Conservation (phyloP, 64 coral and sea anemone genomes). For the Montipora sp. region DNA sequence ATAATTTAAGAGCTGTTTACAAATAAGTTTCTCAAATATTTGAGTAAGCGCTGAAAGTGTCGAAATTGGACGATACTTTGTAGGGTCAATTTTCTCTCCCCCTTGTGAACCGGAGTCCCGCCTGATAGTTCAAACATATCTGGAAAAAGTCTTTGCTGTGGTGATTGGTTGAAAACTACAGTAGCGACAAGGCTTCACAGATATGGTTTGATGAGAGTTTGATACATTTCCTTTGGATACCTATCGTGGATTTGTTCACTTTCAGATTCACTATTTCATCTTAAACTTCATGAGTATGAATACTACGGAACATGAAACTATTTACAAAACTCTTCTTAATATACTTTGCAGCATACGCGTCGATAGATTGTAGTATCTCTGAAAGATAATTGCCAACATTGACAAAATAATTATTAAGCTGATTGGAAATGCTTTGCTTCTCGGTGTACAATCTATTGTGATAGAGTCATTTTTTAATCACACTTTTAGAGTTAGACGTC, state of each 20-base stretch:
- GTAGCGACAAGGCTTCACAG: not conserved
- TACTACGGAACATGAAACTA: conserved; percentile 63
- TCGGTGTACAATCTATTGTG: conserved; percentile 35
- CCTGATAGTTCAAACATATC: conserved; percentile 37
- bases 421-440: not conserved
- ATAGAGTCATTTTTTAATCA: not conserved
- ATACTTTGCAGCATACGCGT: conserved; percentile 1
- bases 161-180: conserved; percentile 12
- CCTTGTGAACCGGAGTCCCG: conserved; percentile 32
- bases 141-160: conserved; percentile 22
- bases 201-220: conserved; percentile 11
- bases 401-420: conserved; percentile 55
- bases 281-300: not conserved
- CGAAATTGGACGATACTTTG: conserved; percentile 36
- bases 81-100: conserved; percentile 22
- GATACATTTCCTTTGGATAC: conserved; percentile 6
- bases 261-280: conserved; percentile 38
- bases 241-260: conserved; percentile 22
- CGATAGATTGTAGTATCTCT: not conserved
- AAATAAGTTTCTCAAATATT: conserved; percentile 47
- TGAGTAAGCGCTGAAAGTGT: not conserved
- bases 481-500: not conserved
- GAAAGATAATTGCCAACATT: conserved; percentile 38
- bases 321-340: conserved; percentile 8
- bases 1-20: conserved; percentile 27